phyloP scores from a whole-genome alignment of 2,888 invertebrate species.

The Hypsopygia costalis region DNA sequence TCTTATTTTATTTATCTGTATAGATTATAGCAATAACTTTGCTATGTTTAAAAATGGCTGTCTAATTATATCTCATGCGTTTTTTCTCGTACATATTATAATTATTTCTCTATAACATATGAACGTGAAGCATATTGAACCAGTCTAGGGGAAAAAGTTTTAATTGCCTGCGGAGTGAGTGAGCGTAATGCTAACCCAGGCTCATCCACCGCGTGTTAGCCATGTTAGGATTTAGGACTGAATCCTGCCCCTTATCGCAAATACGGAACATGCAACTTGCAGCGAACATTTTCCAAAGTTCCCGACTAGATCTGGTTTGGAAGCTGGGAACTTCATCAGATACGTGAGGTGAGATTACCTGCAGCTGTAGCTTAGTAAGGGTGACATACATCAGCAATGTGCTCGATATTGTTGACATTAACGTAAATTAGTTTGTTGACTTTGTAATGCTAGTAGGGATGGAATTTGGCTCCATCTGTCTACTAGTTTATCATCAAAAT shows the following conservation, averaged over 20 bases:
- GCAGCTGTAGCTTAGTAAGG: slow-evolving; percentile 15
- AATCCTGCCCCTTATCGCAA: slow-evolving; percentile 64
- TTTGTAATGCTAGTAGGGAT: background rate
- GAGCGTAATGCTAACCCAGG: slow-evolving; percentile 29
- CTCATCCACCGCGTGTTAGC: slow-evolving; percentile 22
- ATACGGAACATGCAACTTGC: slow-evolving; percentile 63
- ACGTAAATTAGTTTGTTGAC: slow-evolving; percentile 1
- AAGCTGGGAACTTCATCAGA: slow-evolving; percentile 64
- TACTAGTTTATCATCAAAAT: too few relatives aligned
- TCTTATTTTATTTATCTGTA: too few relatives aligned
- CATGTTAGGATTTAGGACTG: slow-evolving; percentile 62
- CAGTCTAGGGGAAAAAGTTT: slow-evolving; percentile 36
- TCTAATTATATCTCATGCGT: too few relatives aligned
- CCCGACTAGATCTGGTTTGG: slow-evolving; percentile 74
- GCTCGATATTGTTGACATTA: slow-evolving; percentile 18
- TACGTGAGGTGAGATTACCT: slow-evolving; percentile 18
- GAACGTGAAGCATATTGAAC: background rate
- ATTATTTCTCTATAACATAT: too few relatives aligned
- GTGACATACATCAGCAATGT: slow-evolving; percentile 36
- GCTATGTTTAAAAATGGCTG: too few relatives aligned
- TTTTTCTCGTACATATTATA: too few relatives aligned
- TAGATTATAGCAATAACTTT: too few relatives aligned
- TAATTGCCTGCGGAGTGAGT: slow-evolving; percentile 53
- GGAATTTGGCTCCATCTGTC: too few relatives aligned
- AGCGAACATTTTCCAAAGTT: slow-evolving; percentile 60